phyloP scores from a whole-genome alignment of 2,888 invertebrate species.

The Eupithecia pulchellata region DNA sequence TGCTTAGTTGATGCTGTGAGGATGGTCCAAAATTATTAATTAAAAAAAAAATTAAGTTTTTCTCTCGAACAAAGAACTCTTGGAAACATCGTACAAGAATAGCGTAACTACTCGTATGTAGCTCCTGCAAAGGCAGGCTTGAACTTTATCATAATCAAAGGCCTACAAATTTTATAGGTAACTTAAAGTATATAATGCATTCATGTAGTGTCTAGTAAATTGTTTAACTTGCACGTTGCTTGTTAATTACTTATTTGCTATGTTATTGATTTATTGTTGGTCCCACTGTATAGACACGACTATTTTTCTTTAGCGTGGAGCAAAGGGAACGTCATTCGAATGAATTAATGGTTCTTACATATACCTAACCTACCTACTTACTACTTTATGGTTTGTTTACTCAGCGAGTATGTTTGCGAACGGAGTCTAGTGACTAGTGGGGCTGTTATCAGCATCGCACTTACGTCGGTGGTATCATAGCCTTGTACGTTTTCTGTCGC shows the following conservation, averaged over 20 bases:
- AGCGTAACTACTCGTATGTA: too few species aligned
- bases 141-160: not conserved
- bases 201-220: not conserved
- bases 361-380: conserved; percentile 21
- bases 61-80: not conserved
- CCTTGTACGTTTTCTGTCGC: conserved; percentile 51
- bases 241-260: not conserved
- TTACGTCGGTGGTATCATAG: conserved; percentile 59
- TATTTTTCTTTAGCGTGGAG: conserved; percentile 14
- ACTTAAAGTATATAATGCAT: not conserved
- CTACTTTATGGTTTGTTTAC: conserved; percentile 55
- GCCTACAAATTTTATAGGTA: not conserved
- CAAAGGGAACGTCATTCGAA: conserved; percentile 26
- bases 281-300: not conserved
- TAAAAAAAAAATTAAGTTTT: too few species aligned
- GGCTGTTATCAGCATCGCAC: conserved; percentile 70
- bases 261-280: not conserved
- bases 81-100: not conserved
- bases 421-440: conserved; percentile 51
- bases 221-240: not conserved
- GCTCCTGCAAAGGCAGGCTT: not conserved
- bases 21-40: too few species aligned
- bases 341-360: conserved; percentile 31
- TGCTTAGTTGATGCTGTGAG: too few species aligned
- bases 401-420: conserved; percentile 51